Conservation (phyloP, 1,140 invertebrate species). For the Drosophila virilis region DNA sequence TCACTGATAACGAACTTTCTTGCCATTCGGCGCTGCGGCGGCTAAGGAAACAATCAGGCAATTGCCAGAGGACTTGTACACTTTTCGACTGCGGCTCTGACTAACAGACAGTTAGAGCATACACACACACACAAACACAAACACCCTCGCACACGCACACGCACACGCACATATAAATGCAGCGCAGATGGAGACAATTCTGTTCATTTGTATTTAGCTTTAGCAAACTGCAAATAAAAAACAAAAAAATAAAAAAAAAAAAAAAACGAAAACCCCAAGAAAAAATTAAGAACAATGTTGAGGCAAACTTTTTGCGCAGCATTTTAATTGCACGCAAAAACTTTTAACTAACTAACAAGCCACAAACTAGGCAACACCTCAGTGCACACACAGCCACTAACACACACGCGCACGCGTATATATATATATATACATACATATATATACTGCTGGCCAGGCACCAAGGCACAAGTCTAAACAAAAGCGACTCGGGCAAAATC, state of each 20-base stretch:
- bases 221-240: constrained; percentile 61
- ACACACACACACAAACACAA: constrained; percentile 26
- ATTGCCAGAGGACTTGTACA: constrained; percentile 77
- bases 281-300: constrained; percentile 80
- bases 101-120: constrained; percentile 32
- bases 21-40: constrained; percentile 62
- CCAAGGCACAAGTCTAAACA: constrained; percentile 54
- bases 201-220: constrained; percentile 79
- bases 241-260: not conserved
- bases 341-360: constrained; percentile 81
- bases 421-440: constrained; percentile 2
- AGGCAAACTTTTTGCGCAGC: constrained; percentile 79
- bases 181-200: constrained; percentile 56
- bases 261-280: constrained; percentile 45
- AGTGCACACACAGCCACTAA: constrained; percentile 60
- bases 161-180: constrained; percentile 4
- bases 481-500: constrained; percentile 73
- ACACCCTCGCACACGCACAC: constrained; percentile 20
- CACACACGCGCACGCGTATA: constrained; percentile 19
- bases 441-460: not conserved
- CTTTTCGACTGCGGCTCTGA: constrained; percentile 58
- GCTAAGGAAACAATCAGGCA: constrained; percentile 80
- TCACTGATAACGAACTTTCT: constrained; percentile 78
- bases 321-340: constrained; percentile 82
- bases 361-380: constrained; percentile 79